Evolutionary conservation across 2,888 invertebrate species (phyloP).

Genomic region (Hydrotaea diabolus): DNA sequence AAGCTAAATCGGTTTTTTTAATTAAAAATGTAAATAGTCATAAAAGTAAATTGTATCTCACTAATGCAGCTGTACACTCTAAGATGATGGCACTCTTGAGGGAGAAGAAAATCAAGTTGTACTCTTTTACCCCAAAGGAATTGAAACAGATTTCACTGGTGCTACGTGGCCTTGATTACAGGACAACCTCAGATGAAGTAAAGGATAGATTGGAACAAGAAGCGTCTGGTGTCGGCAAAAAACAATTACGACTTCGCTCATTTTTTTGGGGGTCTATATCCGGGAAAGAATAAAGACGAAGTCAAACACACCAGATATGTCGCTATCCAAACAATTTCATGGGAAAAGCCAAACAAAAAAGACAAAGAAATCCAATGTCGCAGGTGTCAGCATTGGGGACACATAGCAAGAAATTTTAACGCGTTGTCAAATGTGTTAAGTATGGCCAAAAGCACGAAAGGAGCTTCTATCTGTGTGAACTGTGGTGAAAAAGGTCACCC

Average conservation of each 20-base stretch:
- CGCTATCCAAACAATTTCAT: background rate
- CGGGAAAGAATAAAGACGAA: constrained; percentile 1
- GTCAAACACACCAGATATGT: background rate
- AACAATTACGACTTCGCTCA: constrained; percentile 21
- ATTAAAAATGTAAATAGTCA: no score
- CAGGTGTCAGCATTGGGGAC: background rate
- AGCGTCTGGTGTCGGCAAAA: background rate
- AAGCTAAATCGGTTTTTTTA: no score
- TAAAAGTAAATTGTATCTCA: no score
- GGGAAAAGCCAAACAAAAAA: no score
- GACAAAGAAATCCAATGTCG: no score
- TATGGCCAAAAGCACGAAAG: no score
- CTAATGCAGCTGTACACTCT: background rate
- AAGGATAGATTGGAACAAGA: background rate
- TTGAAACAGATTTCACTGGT: constrained; percentile 17
- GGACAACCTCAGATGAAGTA: background rate
- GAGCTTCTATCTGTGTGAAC: no score
- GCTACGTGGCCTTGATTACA: background rate
- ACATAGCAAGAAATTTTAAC: background rate
- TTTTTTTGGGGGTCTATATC: background rate
- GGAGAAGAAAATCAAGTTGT: constrained; percentile 19
- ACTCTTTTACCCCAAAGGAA: constrained; percentile 31
- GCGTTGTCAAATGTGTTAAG: no score
- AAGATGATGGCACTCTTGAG: constrained; percentile 34
- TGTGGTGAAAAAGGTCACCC: no score